Evolutionary conservation across 92 coral and sea anemone species (phyloP).

Genomic region (Scolanthus callimorphus): DNA sequence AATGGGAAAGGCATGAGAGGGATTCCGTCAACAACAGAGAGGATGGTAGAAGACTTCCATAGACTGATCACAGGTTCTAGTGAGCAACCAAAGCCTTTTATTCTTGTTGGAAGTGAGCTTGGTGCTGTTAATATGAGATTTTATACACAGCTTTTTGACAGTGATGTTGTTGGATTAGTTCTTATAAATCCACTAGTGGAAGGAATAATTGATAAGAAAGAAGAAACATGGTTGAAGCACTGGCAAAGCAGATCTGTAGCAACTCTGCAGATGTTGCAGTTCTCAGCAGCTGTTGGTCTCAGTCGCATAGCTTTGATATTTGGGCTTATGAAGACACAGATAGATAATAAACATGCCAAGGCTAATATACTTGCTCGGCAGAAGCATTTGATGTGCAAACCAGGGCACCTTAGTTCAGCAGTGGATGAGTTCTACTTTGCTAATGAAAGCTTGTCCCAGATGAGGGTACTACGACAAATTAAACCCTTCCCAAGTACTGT

Average conservation of each 20-base stretch:
- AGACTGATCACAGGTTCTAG: conserved; percentile 64
- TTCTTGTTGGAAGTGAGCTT: conserved; percentile 86
- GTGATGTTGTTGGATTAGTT: conserved; percentile 57
- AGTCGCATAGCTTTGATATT: conserved; percentile 71
- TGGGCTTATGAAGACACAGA: conserved; percentile 63
- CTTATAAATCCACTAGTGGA: conserved; percentile 79
- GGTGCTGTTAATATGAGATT: conserved; percentile 89
- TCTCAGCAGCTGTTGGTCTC: conserved; percentile 70
- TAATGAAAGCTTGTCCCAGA: conserved; percentile 90
- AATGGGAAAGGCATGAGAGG: conserved; percentile 44
- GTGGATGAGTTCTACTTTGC: conserved; percentile 84
- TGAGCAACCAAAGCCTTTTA: conserved; percentile 60
- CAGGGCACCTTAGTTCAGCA: conserved; percentile 84
- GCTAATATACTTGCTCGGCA: conserved; percentile 57
- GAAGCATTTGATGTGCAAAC: conserved; percentile 79
- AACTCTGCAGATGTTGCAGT: conserved; percentile 59
- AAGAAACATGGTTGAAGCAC: conserved; percentile 46
- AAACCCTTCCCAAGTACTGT: conserved; percentile 66
- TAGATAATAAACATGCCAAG: conserved; percentile 37
- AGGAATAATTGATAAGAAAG: conserved; percentile 53
- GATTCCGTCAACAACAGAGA: conserved; percentile 75
- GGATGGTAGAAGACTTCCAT: conserved; percentile 88
- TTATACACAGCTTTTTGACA: conserved; percentile 79
- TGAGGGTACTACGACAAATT: conserved; percentile 59
- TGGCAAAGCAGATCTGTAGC: conserved; percentile 72